These are phyloP conservation scores for Tokudaia tokunoshimensis DNA, from an alignment of 2,797 vertebrate species.

Conservation along the genomic window DNA sequence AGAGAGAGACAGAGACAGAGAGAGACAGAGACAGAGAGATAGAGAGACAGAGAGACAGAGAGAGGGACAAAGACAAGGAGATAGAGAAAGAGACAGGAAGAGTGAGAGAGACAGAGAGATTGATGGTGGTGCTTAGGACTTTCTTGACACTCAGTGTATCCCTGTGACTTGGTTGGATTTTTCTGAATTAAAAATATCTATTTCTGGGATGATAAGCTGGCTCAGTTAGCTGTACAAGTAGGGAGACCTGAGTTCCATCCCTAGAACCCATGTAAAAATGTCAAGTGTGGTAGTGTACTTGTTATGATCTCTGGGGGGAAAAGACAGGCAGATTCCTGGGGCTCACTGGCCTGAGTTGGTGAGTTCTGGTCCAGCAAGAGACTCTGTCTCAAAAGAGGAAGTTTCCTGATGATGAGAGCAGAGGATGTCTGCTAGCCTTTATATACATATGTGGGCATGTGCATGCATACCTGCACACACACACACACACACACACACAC, in stretches of 20 bases:
- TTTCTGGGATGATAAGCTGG: neutral
- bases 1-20: neutral
- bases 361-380: neutral
- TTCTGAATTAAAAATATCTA: neutral
- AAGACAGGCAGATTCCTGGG: neutral
- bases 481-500: neutral
- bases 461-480: no score
- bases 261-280: neutral
- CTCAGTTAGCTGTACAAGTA: neutral
- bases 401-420: neutral
- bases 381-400: neutral
- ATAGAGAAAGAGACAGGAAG: neutral
- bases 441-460: neutral
- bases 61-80: neutral
- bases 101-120: neutral
- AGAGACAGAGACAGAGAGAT: neutral
- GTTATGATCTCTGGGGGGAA: neutral
- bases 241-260: neutral
- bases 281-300: neutral
- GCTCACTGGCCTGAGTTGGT: neutral
- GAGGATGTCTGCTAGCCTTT: neutral
- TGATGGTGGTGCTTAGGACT: neutral
- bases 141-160: neutral
- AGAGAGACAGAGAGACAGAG: neutral
- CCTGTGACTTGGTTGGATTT: constrained; percentile 29